Base-by-base conservation (phyloP, 2,888 invertebrate species). In the Drosophila borborema region DNA sequence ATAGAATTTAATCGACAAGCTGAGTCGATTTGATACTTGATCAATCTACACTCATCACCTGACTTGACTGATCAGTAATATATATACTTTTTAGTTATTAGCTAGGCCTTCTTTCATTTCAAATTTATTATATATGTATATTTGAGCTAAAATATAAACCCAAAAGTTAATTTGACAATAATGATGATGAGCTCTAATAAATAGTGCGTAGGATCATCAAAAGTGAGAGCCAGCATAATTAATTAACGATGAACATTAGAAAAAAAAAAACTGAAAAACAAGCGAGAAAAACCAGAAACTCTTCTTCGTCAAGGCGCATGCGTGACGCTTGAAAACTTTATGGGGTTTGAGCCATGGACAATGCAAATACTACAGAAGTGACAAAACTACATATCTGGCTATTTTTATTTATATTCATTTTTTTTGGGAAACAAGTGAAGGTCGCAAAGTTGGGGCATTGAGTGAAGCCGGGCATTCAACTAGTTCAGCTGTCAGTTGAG, bases 371-470 rank as follows among this genome's bases (percentile, higher is more conserved):
- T 28, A 16, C 60, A 60, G 28, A 34, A n/a, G 45, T 63, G 59
- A 72, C 68, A 68, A 49, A 49, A 31, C 10, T 23, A 23, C 23
- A 23, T 23, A 23, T 23, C 3, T 23, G 23, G 23, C 23, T 4
- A 23, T 23, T 23, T 23, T 23, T 23, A 3, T 23, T 23, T 4
- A 4, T 23, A 3, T 23, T 23, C 23, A 20, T 23, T 38, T 10
- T 31, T 31, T 51, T 53, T 18, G 41, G 60, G 45, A 51, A 74
- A 61, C 46, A 60, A 46, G 43, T 60, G 63, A 74, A 79, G 64
- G 61, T 67, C 67, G 40, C 12, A 51, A 8, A 51, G 51, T 51
- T 36, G 51, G 64, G 40, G 31, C 53, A 28, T 38, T 45, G 45
- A 46, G 45, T 46, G 6, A 12, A 23, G 45, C 2, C 23, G 64